phyloP scores from a whole-genome alignment of 2,113 vertebrate species.

The Pionites leucogaster region DNA sequence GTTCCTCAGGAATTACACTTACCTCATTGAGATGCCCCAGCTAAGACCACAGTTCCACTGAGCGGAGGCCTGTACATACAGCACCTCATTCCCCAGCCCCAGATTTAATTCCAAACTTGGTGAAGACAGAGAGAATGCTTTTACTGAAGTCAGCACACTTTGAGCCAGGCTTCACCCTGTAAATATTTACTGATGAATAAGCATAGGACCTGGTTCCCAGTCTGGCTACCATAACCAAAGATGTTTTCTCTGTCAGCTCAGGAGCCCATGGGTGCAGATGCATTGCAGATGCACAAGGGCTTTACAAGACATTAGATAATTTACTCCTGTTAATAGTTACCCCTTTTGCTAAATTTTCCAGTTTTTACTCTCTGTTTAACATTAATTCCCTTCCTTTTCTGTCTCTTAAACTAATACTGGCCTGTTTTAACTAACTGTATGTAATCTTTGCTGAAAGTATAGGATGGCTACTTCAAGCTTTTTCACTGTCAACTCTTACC shows the following conservation, averaged over 20 bases:
- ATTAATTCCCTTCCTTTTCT: neutral
- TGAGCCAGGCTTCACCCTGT: neutral
- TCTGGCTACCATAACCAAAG: neutral
- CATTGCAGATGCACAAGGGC: neutral
- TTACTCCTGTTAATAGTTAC: neutral
- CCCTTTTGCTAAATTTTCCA: neutral
- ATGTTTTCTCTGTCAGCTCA: neutral
- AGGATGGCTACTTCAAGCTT: neutral
- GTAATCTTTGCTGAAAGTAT: neutral
- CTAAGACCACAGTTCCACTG: neutral
- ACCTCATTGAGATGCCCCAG: neutral
- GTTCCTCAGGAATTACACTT: neutral
- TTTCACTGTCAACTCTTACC: neutral
- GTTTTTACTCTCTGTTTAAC: neutral
- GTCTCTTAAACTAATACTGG: neutral
- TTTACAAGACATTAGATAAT: neutral
- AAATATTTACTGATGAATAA: conserved; percentile 22
- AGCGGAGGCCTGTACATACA: neutral
- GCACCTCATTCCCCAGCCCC: neutral
- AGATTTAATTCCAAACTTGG: neutral
- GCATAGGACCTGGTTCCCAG: neutral
- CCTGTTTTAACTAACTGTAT: neutral
- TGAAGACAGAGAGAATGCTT: neutral
- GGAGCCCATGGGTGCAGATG: neutral
- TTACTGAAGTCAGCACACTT: neutral